Evolutionary conservation across 2,888 invertebrate species (phyloP).

Genomic region (Melinaea marsaeus): DNA sequence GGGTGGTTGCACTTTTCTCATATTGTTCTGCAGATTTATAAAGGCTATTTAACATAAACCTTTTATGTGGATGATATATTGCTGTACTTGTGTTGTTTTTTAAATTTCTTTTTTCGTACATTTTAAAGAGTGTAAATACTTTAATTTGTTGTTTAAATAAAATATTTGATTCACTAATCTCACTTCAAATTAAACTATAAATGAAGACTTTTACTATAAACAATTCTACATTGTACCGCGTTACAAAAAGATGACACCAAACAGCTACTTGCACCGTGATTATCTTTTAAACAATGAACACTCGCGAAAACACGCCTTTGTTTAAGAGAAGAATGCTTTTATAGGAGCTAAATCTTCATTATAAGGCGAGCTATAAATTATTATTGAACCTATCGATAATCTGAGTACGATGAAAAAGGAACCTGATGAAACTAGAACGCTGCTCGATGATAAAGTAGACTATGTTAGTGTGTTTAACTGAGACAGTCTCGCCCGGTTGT

Average conservation of each 20-base stretch:
- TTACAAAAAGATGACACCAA: constrained; percentile 52
- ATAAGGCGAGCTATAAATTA: constrained; percentile 57
- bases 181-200: constrained; percentile 12
- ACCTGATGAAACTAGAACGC: constrained; percentile 20
- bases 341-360: constrained; percentile 72
- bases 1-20: constrained; percentile 25
- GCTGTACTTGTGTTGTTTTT: background rate
- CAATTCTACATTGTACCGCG: constrained; percentile 27
- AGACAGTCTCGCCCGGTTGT: constrained; percentile 24
- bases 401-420: constrained; percentile 52
- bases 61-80: background rate
- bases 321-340: constrained; percentile 37
- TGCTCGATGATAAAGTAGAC: constrained; percentile 29
- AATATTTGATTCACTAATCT: no score
- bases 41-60: constrained; percentile 5
- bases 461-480: constrained; percentile 25
- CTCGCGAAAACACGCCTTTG: constrained; percentile 52
- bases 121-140: no score
- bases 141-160: no score
- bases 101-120: no score
- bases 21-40: background rate
- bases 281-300: constrained; percentile 62
- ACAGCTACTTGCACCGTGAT: constrained; percentile 53
- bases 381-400: constrained; percentile 55
- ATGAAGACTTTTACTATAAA: constrained; percentile 36